These are phyloP conservation scores for Loripinus fragilis DNA, from an alignment of 2,888 invertebrate species.

Conservation along the genomic window DNA sequence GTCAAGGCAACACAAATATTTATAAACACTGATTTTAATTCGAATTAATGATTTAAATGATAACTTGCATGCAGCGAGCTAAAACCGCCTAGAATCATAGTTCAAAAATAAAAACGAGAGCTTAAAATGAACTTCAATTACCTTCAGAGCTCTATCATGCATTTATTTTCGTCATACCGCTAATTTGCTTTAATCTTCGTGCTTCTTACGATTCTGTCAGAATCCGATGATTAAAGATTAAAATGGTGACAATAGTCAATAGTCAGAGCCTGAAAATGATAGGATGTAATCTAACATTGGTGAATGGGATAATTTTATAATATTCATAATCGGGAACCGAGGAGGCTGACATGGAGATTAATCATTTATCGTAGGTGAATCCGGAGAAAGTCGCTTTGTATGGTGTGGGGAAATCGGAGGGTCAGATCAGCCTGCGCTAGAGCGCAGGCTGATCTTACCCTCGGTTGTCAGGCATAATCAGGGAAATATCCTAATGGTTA, in stretches of 20 bases:
- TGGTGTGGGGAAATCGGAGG: background rate
- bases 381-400: no score
- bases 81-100: no score
- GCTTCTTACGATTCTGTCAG: background rate
- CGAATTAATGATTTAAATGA: background rate
- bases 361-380: no score
- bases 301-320: slow-evolving; percentile 5
- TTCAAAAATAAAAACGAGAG: background rate
- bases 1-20: background rate
- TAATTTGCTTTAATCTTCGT: no score
- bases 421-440: background rate
- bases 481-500: background rate
- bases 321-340: background rate
- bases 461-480: background rate
- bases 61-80: background rate
- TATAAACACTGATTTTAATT: background rate
- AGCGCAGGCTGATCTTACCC: background rate
- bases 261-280: background rate
- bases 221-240: background rate
- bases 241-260: background rate
- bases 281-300: background rate
- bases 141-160: background rate
- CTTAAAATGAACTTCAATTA: background rate
- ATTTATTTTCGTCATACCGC: background rate
- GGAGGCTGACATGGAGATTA: background rate